phyloP scores from a whole-genome alignment of 2,888 invertebrate species.

The Cheilosia variabilis region DNA sequence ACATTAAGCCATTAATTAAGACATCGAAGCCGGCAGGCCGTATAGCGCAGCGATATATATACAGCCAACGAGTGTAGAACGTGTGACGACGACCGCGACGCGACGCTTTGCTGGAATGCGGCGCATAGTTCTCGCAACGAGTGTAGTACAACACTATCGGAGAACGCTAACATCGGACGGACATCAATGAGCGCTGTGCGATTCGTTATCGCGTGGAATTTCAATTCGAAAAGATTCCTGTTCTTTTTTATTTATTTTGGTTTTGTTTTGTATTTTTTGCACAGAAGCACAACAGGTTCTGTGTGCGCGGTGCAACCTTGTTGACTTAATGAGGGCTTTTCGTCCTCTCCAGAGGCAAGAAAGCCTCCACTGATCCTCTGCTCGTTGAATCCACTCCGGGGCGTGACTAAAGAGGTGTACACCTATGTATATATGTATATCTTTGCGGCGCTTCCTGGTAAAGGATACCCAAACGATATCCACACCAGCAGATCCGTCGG shows the following conservation, averaged over 20 bases:
- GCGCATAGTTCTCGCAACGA: conserved; percentile 60
- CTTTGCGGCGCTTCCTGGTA: conserved; percentile 69
- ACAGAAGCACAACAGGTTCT: conserved; percentile 61
- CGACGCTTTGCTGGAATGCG: conserved; percentile 64
- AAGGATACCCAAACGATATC: conserved; percentile 60
- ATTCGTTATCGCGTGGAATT: conserved; percentile 72
- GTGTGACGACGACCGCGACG: conserved; percentile 59
- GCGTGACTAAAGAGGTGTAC: conserved; percentile 26
- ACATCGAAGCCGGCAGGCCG: conserved; percentile 67
- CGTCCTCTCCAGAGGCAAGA: conserved; percentile 47
- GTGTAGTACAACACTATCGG: conserved; percentile 27
- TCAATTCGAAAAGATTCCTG: conserved; percentile 39
- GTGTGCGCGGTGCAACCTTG: conserved; percentile 59
- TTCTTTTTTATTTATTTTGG: neutral
- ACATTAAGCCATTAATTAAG: conserved; percentile 75
- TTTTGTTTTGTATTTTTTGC: too few species aligned
- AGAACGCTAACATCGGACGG: conserved; percentile 53
- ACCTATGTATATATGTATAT: conserved; percentile 27
- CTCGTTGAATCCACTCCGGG: conserved; percentile 27
- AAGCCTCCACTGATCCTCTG: conserved; percentile 47
- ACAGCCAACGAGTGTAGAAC: conserved; percentile 44
- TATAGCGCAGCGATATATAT: neutral
- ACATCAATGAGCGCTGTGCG: conserved; percentile 67
- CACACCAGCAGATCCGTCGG: conserved; percentile 30
- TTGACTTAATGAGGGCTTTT: conserved; percentile 74